A percentile compares a stretch with the other conserved stretches of the same genome.
These are phyloP conservation scores for Equus quagga DNA, from an alignment of 2,113 vertebrate species.

Conservation along the genomic window DNA sequence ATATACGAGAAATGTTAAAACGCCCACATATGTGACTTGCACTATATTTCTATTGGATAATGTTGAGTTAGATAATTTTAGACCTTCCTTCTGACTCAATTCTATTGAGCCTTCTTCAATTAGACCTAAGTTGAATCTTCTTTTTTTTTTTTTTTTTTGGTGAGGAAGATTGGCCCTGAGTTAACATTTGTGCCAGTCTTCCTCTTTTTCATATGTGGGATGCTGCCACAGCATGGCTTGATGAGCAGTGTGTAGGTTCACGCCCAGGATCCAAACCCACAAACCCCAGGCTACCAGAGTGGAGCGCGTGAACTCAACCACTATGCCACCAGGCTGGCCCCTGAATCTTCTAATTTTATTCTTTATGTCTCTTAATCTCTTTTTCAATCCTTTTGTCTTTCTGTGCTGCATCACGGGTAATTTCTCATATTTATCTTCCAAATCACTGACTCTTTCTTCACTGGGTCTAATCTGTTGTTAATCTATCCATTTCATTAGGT, in stretches of 20 bases:
- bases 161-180: no score
- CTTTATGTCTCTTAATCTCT: not conserved
- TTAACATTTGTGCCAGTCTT: no score
- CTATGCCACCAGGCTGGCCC: no score
- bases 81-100: constrained; percentile 1
- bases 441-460: constrained; percentile 19
- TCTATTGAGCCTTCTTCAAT: not conserved
- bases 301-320: no score
- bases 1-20: not conserved
- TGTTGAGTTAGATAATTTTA: not conserved
- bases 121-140: not conserved
- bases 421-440: constrained; percentile 1
- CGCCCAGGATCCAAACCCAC: no score
- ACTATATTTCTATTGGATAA: not conserved
- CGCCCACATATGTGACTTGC: not conserved
- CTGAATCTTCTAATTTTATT: constrained; percentile 3
- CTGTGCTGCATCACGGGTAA: not conserved
- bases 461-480: not conserved
- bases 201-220: no score
- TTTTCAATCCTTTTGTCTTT: not conserved
- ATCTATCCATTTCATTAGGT: not conserved
- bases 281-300: no score
- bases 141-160: no score
- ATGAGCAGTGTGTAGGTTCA: no score
- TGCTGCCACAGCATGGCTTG: no score